Conservation (phyloP, 2,888 invertebrate genomes). For the Dorcus hopei region DNA sequence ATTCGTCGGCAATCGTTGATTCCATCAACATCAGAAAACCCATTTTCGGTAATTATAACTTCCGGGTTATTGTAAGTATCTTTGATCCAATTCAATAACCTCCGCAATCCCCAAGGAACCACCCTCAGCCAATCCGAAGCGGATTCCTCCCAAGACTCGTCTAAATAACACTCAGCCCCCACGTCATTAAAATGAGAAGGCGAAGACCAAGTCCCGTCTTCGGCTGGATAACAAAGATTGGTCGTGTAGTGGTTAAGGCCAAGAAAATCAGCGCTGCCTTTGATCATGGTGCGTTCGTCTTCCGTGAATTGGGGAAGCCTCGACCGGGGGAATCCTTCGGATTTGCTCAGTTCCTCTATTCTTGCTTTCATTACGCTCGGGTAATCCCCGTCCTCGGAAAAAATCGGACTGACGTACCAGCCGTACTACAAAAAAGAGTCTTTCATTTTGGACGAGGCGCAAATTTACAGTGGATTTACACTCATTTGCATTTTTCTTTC, state of each 20-base stretch:
- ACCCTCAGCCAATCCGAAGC: constrained; percentile 49
- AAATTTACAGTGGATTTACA: constrained; percentile 45
- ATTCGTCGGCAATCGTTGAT: constrained; percentile 38
- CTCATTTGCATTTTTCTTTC: constrained; percentile 56
- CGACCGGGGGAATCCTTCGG: constrained; percentile 58
- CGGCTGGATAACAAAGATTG: constrained; percentile 16
- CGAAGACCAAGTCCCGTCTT: neutral
- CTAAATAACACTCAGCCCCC: constrained; percentile 43
- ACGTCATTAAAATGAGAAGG: constrained; percentile 48
- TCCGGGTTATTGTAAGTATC: constrained; percentile 36
- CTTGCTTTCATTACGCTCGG: constrained; percentile 61
- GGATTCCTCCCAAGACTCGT: constrained; percentile 52
- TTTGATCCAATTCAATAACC: constrained; percentile 51
- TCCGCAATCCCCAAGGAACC: constrained; percentile 58
- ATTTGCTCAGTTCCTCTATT: constrained; percentile 56
- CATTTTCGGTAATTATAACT: constrained; percentile 56
- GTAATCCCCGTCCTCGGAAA: constrained; percentile 62
- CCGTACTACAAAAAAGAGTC: constrained; percentile 59
- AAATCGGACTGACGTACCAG: constrained; percentile 67
- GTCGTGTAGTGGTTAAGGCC: constrained; percentile 75
- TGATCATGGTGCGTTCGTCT: constrained; percentile 59
- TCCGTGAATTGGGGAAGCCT: constrained; percentile 61
- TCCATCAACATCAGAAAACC: constrained; percentile 48
- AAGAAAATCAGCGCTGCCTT: constrained; percentile 66
- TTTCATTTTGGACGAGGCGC: constrained; percentile 63